A percentile compares a stretch with the other conserved stretches of the same genome.
These are phyloP conservation scores for Drosophila bipectinata DNA, from an alignment of 1,140 invertebrate species.

Conservation along the genomic window DNA sequence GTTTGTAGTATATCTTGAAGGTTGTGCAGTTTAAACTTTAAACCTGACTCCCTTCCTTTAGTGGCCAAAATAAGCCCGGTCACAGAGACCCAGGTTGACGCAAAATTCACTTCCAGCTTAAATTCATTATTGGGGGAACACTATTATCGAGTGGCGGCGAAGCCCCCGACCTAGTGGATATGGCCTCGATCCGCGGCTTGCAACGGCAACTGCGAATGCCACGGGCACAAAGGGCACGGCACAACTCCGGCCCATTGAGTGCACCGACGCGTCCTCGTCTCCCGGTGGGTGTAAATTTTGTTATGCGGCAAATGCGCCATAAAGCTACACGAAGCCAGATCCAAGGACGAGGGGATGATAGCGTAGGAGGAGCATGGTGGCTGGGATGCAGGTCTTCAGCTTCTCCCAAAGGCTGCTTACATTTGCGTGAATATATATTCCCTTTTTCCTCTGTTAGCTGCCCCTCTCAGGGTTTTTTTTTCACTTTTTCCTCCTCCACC, in stretches of 20 bases:
- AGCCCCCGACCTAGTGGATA: slow-evolving; percentile 35
- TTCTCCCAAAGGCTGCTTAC: slow-evolving; percentile 54
- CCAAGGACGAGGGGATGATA: slow-evolving; percentile 3
- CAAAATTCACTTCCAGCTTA: slow-evolving; percentile 35
- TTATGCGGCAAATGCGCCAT: slow-evolving; percentile 76
- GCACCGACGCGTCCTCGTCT: slow-evolving; percentile 33
- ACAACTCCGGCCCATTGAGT: slow-evolving; percentile 36
- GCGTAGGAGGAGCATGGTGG: background rate
- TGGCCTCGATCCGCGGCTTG: slow-evolving; percentile 20
- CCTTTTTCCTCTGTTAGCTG: slow-evolving; percentile 15
- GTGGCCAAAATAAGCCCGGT: slow-evolving; percentile 17
- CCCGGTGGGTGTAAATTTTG: slow-evolving; percentile 76
- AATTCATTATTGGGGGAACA: slow-evolving; percentile 35
- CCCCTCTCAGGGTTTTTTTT: background rate
- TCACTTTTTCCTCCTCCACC: background rate
- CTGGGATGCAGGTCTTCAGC: slow-evolving; percentile 29
- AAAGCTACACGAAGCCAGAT: slow-evolving; percentile 49
- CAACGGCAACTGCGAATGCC: background rate
- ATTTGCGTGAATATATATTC: slow-evolving; percentile 52
- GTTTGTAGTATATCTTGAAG: too few species aligned
- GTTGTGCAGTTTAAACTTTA: too few species aligned
- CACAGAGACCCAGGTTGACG: slow-evolving; percentile 8
- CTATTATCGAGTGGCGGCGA: slow-evolving; percentile 27
- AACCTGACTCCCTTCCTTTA: background rate
- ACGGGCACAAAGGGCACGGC: slow-evolving; percentile 35